Evolutionary conservation across 30 jellyfish, hydroid and myxozoan genomes (phyloP), one percentile per base, ranked within the genome.

Genomic region (Catostylus mosaicus): DNA sequence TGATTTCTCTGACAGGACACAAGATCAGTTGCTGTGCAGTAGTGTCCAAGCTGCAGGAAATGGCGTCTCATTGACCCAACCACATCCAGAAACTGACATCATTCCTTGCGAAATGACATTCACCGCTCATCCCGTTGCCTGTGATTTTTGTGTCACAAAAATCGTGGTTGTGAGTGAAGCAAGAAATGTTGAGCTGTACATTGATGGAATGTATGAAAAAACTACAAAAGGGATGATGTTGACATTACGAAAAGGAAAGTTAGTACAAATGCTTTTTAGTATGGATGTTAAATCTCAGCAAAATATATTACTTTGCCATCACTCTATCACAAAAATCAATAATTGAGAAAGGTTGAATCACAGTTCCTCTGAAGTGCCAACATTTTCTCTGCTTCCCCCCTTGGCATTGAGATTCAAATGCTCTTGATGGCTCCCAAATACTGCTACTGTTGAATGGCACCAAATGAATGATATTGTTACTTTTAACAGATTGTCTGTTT

Each of bases 61-160:
- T 74, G 96, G 96, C 22, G 96, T 86, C 9, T 64, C 38, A 9
- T 54, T 86, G 16, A 46, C 80, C 23, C 96, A 86, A 81, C 96
- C 99, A 0, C 88, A 82, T 50, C 96, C 97, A 27, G 96, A 82
- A n/a, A 85, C 88, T 1, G 91, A 78, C 38, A 40, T 67, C 45
- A 74, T 78, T 33, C 95, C 99, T 0, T 88, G 99, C 73, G 99
- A 94, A 57, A 65, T 94, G 90, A 93, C 94, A 30, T 86, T 94
- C 86, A 73, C 35, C 23, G 92, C 97, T 1, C 95, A 94, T 34
- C 89, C 94, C n/a, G 62, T 23, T 51, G 77, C 87, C 14, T 65
- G 77, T 30, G 96, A 88, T 33, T 88, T 74, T 75, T 80, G 93
- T 35, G 61, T 88, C 38, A 64, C 97, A 1, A 84, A 83, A 29